These are phyloP conservation scores for Gerosis bhagava DNA, from an alignment of 2,888 invertebrate genomes.

Conservation along the genomic window DNA sequence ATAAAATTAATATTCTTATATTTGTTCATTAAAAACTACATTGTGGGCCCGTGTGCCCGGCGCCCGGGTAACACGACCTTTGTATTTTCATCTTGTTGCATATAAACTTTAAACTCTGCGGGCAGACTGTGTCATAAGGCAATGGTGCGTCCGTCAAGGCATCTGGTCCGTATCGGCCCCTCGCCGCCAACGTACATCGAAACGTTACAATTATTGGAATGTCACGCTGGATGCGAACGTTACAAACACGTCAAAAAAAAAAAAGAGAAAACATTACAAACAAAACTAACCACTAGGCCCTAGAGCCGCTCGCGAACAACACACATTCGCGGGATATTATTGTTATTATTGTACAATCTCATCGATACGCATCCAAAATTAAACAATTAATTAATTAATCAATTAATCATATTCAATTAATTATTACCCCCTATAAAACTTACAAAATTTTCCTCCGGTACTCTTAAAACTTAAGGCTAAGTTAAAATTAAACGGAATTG, in stretches of 20 bases:
- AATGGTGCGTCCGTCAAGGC: conserved; percentile 67
- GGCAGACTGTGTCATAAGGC: conserved; percentile 82
- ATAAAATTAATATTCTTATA: conserved; percentile 83
- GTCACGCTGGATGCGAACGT: conserved; percentile 77
- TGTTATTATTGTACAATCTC: conserved; percentile 73
- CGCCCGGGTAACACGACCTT: conserved; percentile 81
- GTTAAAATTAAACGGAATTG: conserved; percentile 83
- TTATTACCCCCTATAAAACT: conserved; percentile 83
- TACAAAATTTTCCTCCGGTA: conserved; percentile 81
- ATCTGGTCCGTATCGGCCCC: conserved; percentile 56
- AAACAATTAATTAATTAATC: conserved; percentile 39
- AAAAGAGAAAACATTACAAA: conserved; percentile 68
- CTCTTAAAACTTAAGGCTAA: conserved; percentile 78
- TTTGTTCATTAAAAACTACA: conserved; percentile 83
- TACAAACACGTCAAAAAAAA: conserved; percentile 67
- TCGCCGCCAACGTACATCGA: conserved; percentile 50
- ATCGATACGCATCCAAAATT: conserved; percentile 62
- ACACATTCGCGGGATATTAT: conserved; percentile 54
- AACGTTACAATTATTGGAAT: conserved; percentile 76
- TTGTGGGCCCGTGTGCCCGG: conserved; percentile 81
- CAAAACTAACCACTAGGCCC: conserved; percentile 68
- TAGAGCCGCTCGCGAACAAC: conserved; percentile 55
- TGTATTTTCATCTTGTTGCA: conserved; percentile 81
- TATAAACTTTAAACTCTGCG: conserved; percentile 82
- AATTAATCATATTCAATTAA: too few relatives aligned